These are phyloP conservation scores for Eudyptes chrysolophus DNA, from an alignment of 2,113 vertebrate genomes.

Conservation along the genomic window DNA sequence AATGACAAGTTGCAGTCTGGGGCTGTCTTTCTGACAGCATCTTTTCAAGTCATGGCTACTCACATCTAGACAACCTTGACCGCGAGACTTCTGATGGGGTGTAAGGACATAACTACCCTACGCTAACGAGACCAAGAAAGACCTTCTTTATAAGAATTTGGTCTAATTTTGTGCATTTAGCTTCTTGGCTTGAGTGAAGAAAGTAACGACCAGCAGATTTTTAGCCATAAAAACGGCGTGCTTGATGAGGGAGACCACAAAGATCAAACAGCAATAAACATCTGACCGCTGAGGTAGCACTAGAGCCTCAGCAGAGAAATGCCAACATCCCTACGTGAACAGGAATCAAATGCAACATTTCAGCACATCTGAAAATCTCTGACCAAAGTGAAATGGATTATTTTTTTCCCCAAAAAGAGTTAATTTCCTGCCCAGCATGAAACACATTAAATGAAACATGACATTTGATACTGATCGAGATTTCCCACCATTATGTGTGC, in stretches of 20 bases:
- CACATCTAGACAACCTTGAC: background rate
- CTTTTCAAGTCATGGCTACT: background rate
- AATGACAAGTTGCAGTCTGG: background rate
- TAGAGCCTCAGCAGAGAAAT: background rate
- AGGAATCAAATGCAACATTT: background rate
- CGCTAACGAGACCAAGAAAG: background rate
- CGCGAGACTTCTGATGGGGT: background rate
- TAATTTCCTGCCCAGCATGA: slow-evolving; percentile 8
- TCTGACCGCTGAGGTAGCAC: background rate
- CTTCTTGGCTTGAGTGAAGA: background rate
- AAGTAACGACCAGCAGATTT: background rate
- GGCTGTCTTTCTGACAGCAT: background rate
- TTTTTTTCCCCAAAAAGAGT: background rate
- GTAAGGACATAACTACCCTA: background rate
- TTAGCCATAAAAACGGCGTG: background rate
- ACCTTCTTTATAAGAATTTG: background rate
- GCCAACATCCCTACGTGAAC: background rate
- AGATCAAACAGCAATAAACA: background rate
- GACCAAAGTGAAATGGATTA: background rate
- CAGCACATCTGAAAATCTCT: background rate
- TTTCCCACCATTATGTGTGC: background rate
- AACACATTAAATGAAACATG: background rate
- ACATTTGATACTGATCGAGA: background rate
- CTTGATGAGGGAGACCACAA: background rate
- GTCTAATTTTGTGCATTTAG: background rate